These are phyloP conservation scores for Centropus unirufus DNA, from an alignment of 2,113 vertebrate species.

Conservation along the genomic window DNA sequence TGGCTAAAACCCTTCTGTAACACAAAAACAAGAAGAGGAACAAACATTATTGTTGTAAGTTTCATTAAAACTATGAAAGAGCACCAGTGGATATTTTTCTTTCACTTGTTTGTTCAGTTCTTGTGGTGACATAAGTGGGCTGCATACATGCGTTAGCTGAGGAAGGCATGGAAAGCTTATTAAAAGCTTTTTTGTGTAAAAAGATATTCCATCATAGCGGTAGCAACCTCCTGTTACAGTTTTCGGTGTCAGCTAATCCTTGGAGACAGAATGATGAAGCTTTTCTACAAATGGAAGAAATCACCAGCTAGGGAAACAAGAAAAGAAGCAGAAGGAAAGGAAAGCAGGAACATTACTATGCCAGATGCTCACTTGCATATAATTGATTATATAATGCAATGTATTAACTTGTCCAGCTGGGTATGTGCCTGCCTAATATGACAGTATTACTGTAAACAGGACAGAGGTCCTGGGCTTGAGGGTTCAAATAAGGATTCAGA, in stretches of 20 bases:
- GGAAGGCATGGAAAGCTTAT: background rate
- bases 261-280: slow-evolving; percentile 23
- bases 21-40: background rate
- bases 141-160: background rate
- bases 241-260: slow-evolving; percentile 37
- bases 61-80: background rate
- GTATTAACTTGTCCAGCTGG: background rate
- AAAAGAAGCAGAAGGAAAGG: slow-evolving; percentile 20
- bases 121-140: background rate
- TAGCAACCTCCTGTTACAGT: background rate
- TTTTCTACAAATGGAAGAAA: slow-evolving; percentile 15
- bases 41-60: background rate
- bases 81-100: background rate
- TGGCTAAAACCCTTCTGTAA: background rate
- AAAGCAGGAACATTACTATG: slow-evolving; percentile 13
- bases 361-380: slow-evolving; percentile 17
- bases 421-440: background rate
- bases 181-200: slow-evolving; percentile 7
- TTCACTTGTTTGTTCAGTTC: background rate
- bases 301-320: slow-evolving; percentile 9
- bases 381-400: background rate
- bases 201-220: background rate
- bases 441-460: background rate
- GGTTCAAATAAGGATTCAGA: background rate
- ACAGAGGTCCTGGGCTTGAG: background rate